Conservation (phyloP, 2,113 vertebrate genomes). For the Muntiacus muntjak region DNA sequence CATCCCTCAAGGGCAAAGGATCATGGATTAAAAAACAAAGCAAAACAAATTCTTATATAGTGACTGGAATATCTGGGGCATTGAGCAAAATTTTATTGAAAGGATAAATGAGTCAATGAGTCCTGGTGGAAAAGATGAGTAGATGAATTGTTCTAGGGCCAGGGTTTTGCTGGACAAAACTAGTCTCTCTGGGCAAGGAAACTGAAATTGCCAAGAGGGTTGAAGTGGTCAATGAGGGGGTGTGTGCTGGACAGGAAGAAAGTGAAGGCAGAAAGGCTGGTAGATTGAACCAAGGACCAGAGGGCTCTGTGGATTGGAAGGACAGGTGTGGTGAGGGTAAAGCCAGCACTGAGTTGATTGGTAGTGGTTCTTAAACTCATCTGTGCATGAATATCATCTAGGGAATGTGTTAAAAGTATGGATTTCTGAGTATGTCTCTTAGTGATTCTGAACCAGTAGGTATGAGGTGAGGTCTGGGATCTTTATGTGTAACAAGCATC, state of each 20-base stretch:
- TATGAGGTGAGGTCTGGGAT: neutral
- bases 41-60: neutral
- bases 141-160: too few relatives aligned
- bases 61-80: neutral
- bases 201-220: neutral
- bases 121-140: neutral
- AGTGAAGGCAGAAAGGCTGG: neutral
- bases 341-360: too few relatives aligned
- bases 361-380: neutral
- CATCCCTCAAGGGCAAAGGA: neutral
- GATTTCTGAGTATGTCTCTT: neutral
- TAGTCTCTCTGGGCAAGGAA: neutral
- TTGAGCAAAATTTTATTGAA: neutral
- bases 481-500: neutral
- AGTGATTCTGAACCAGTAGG: neutral
- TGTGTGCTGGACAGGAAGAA: neutral
- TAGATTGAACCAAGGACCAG: neutral
- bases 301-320: neutral
- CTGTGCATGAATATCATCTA: neutral
- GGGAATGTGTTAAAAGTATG: neutral
- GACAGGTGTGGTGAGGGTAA: neutral
- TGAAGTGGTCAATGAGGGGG: neutral
- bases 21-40: neutral
- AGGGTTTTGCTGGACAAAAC: neutral
- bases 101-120: neutral